Conservation (phyloP, 30 jellyfish, hydroid and myxozoan genomes). For the Aurelia coerulea region DNA sequence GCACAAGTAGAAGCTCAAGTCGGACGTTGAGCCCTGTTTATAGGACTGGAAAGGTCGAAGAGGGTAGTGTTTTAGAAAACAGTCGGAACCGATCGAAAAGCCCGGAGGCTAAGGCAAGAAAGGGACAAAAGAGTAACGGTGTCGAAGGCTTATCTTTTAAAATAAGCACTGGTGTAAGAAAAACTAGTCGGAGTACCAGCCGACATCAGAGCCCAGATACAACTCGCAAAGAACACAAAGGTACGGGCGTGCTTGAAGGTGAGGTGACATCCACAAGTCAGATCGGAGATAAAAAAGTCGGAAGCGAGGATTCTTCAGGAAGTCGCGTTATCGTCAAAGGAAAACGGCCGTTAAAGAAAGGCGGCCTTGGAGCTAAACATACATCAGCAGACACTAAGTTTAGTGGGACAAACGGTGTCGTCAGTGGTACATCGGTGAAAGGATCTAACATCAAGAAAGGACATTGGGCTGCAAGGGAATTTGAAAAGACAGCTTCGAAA, state of each 20-base stretch:
- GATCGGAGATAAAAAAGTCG: background rate
- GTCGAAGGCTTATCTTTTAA: background rate
- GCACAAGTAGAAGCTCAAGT: conserved; percentile 60
- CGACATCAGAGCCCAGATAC: background rate
- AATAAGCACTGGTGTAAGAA: too few species aligned
- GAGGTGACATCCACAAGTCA: too few species aligned
- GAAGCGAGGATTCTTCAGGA: background rate
- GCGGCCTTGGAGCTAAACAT: too few species aligned
- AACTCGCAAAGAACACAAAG: background rate
- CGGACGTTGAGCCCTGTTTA: conserved; percentile 58
- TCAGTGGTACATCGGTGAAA: background rate
- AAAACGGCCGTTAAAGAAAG: too few species aligned
- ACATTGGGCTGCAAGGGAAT: background rate
- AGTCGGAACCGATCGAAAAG: conserved; percentile 20
- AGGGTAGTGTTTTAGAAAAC: background rate
- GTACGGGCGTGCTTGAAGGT: background rate
- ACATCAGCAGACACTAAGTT: background rate
- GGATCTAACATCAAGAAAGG: background rate
- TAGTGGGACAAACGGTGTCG: background rate
- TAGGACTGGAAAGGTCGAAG: conserved; percentile 18
- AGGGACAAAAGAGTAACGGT: background rate
- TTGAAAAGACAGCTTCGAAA: background rate
- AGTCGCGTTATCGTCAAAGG: too few species aligned
- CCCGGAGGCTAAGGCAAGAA: conserved; percentile 6
- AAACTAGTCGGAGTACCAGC: background rate